Conservation (phyloP, 1,140 invertebrate species). For the Drosophila prosaltans region DNA sequence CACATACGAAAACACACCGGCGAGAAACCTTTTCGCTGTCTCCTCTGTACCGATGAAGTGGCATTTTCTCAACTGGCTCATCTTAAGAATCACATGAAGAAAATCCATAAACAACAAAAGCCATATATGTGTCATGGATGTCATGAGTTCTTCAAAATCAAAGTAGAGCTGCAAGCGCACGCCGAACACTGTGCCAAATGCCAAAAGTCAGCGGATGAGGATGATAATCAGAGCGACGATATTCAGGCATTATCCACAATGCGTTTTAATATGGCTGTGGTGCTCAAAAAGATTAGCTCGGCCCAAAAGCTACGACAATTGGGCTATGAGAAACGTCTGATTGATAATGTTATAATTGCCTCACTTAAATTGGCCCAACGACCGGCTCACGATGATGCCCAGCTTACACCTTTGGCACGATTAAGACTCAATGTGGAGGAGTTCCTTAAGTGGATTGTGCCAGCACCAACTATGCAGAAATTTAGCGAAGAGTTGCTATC, state of each 20-base stretch:
- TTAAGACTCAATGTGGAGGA: conserved; percentile 89
- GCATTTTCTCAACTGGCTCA: conserved; percentile 91
- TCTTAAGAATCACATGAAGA: conserved; percentile 92
- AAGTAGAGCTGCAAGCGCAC: conserved; percentile 86
- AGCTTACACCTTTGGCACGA: conserved; percentile 85
- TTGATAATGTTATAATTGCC: conserved; percentile 91
- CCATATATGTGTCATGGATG: conserved; percentile 89
- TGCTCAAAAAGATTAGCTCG: conserved; percentile 92
- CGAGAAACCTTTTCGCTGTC: conserved; percentile 92
- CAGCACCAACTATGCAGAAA: conserved; percentile 89
- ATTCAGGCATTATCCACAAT: conserved; percentile 86
- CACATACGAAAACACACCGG: conserved; percentile 90
- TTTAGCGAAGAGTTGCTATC: conserved; percentile 89
- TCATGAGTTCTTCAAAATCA: conserved; percentile 90
- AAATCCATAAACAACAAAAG: conserved; percentile 89
- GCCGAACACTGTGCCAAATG: conserved; percentile 69
- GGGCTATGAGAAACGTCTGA: conserved; percentile 91
- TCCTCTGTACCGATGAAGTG: conserved; percentile 88
- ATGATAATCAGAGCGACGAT: conserved; percentile 47
- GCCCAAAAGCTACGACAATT: conserved; percentile 89
- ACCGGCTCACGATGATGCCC: conserved; percentile 85
- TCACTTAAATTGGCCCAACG: conserved; percentile 90
- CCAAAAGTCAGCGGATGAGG: conserved; percentile 52
- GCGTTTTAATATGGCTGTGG: conserved; percentile 89
- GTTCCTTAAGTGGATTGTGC: conserved; percentile 92